These are phyloP conservation scores for Aradus depressus DNA, from an alignment of 2,888 invertebrate species.

Conservation along the genomic window DNA sequence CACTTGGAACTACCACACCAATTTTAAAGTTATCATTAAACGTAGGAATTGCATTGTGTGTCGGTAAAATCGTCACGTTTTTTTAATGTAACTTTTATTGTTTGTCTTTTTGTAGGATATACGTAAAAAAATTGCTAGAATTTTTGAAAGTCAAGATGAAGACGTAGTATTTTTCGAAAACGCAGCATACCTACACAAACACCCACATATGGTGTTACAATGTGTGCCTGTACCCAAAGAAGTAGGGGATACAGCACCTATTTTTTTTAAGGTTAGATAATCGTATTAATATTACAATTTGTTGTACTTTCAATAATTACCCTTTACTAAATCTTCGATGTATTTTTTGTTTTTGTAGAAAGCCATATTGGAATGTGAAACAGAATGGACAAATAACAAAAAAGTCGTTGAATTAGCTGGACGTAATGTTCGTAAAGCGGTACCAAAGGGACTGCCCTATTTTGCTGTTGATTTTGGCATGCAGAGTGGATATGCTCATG, in stretches of 20 bases:
- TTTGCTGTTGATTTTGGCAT: slow-evolving; percentile 89
- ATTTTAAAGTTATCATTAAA: too few relatives aligned
- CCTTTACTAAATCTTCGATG: not conserved
- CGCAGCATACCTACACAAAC: slow-evolving; percentile 52
- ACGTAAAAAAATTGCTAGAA: slow-evolving; percentile 61
- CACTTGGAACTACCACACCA: too few relatives aligned
- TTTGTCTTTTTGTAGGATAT: slow-evolving; percentile 47
- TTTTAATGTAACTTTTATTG: too few relatives aligned
- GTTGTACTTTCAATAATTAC: too few relatives aligned
- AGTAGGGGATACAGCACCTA: slow-evolving; percentile 77
- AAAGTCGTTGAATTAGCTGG: slow-evolving; percentile 64
- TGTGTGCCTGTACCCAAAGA: slow-evolving; percentile 79
- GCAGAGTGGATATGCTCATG: slow-evolving; percentile 87
- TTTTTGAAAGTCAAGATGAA: slow-evolving; percentile 60
- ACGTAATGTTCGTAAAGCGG: slow-evolving; percentile 62
- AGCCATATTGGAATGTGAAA: slow-evolving; percentile 88
- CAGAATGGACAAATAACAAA: slow-evolving; percentile 91
- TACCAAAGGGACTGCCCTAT: slow-evolving; percentile 91
- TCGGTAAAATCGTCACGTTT: not conserved
- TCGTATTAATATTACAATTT: too few relatives aligned
- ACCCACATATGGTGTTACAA: slow-evolving; percentile 77
- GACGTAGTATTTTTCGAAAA: slow-evolving; percentile 88
- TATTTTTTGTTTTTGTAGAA: slow-evolving; percentile 46
- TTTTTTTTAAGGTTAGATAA: slow-evolving; percentile 71
- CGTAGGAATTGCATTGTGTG: too few relatives aligned